Evolutionary conservation across 1,140 invertebrate genomes (phyloP), one percentile per base, ranked within the genome.

Genomic region (Anadara kagoshimensis): DNA sequence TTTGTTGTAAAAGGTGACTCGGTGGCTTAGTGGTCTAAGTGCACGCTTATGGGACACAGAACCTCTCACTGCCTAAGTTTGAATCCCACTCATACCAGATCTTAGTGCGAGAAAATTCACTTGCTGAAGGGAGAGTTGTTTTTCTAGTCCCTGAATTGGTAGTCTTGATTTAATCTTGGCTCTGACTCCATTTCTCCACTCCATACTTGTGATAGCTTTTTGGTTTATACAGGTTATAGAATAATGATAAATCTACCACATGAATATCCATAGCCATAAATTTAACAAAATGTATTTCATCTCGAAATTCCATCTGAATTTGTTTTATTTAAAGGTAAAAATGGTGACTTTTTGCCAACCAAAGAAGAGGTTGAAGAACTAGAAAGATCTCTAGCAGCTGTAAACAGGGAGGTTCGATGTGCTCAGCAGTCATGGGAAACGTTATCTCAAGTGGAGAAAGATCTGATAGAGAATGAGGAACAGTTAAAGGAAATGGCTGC

Each of bases 351-450:
- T 74, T 45, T 69, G 49, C 76, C 76, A 22, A 77, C 78, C 10
- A 66, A 69, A 57, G 79, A 83, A 54, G 79, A 83, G 49, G 73
- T 81, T 44, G 79, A 84, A 36, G 76, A 79, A 65, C 66, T 85
- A 53, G 83, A 85, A 65, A 70, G 82, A 10, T 77, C 78, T 56
- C 68, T 86, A 26, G 78, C 80, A 18, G 69, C 69, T 58, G 84
- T 80, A 29, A 78, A 76, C 12, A 78, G 74, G 47, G 80, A 83
- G 43, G 65, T 83, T 12, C 73, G 73, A 26, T 68, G 70, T 57
- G 78, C 80, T 41, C 78, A 81, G 45, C 79, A 84, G 43, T 67
- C 79, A 3, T 36, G 29, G 29, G 29, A 36, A 36, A 36, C 29
- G 2, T 36, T 36, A 36, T 36, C 29, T 36, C 29, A 36, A 36